Conservation (phyloP, 2,797 vertebrate species). For the Crypturellus tataupa region DNA sequence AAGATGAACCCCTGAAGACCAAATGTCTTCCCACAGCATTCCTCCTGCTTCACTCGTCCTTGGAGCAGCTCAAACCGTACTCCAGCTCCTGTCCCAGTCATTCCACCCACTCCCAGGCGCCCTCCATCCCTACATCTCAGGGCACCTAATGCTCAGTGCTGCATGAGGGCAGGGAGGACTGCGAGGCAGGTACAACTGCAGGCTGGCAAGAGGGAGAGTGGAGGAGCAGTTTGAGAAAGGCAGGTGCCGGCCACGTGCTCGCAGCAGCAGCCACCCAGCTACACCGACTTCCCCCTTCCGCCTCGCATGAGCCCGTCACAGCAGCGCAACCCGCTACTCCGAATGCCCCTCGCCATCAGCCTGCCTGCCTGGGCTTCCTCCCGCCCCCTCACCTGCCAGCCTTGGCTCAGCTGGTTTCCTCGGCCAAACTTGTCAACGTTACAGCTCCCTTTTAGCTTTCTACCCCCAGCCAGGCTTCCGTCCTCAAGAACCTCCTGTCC, state of each 20-base stretch:
- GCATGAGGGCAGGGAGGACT: rapidly evolving
- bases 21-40: not conserved
- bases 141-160: not conserved
- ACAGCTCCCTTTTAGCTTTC: not conserved
- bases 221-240: not conserved
- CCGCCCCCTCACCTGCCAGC: not conserved
- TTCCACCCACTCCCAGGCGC: not conserved
- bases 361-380: not conserved
- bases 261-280: not conserved
- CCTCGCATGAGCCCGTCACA: not conserved
- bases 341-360: not conserved
- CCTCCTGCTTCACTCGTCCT: not conserved
- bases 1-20: not conserved
- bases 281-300: not conserved
- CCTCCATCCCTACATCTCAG: rapidly evolving
- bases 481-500: not conserved
- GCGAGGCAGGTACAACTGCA: not conserved
- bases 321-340: not conserved
- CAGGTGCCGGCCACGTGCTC: not conserved
- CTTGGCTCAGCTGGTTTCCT: not conserved
- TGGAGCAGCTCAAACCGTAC: not conserved
- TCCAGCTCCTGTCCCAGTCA: not conserved
- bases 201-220: not conserved
- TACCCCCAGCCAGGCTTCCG: not conserved
- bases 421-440: not conserved